These are phyloP conservation scores for Lepisosteus oculatus DNA, from an alignment of 2,113 vertebrate species.

Conservation along the genomic window DNA sequence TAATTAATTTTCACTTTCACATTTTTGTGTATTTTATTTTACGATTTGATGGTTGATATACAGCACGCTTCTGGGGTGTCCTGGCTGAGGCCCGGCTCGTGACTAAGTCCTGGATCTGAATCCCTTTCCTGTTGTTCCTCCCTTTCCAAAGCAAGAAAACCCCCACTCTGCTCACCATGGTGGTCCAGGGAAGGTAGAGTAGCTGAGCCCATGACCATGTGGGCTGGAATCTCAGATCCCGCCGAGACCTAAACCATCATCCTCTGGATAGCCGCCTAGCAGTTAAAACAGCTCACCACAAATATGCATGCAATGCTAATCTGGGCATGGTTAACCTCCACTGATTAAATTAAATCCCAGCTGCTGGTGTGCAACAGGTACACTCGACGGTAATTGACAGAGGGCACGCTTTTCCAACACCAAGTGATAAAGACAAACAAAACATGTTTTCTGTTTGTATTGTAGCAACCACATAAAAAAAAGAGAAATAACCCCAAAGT, in stretches of 20 bases:
- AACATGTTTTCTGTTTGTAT: no score
- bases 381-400: conserved; percentile 33
- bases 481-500: no score
- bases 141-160: no score
- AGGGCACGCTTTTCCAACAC: conserved; percentile 2
- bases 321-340: conserved; percentile 44
- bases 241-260: conserved; percentile 13
- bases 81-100: conserved; percentile 42
- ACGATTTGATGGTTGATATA: no score
- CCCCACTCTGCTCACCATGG: conserved; percentile 19
- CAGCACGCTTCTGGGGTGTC: conserved; percentile 37
- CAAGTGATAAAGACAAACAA: no score
- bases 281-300: conserved; percentile 49
- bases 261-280: neutral
- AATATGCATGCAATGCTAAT: conserved; percentile 53
- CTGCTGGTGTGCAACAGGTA: conserved; percentile 11
- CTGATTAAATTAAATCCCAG: conserved; percentile 31
- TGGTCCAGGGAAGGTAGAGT: conserved; percentile 11
- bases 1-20: no score
- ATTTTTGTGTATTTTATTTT: no score
- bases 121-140: no score
- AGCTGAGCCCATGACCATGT: neutral
- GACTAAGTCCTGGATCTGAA: neutral
- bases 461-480: no score
- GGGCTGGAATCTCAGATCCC: neutral